Conservation (phyloP, 2,888 invertebrate species). For the Ichneumoninae sp. region DNA sequence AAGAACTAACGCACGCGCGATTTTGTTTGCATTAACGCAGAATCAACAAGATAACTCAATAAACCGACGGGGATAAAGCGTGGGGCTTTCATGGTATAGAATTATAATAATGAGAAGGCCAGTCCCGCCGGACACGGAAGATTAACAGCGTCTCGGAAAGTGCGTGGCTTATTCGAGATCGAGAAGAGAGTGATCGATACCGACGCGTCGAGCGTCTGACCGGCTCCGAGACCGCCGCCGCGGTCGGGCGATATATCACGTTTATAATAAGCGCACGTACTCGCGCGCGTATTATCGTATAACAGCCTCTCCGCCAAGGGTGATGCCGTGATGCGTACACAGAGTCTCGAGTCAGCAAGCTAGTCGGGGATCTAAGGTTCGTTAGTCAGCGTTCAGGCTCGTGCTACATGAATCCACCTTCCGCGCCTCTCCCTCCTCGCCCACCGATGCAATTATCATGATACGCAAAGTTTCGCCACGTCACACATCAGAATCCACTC, state of each 20-base stretch:
- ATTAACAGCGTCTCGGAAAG: slow-evolving; percentile 69
- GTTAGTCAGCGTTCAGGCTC: slow-evolving; percentile 53
- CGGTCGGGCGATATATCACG: slow-evolving; percentile 35
- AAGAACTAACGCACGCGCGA: neutral
- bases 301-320: slow-evolving; percentile 22
- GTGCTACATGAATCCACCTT: slow-evolving; percentile 29
- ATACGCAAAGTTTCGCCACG: slow-evolving; percentile 41
- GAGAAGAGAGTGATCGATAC: slow-evolving; percentile 75
- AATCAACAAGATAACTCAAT: slow-evolving; percentile 14
- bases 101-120: slow-evolving; percentile 49
- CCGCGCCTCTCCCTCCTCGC: slow-evolving; percentile 5
- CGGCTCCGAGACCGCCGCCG: slow-evolving; percentile 68
- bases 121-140: slow-evolving; percentile 41
- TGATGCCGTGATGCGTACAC: slow-evolving; percentile 2
- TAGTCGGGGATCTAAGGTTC: slow-evolving; percentile 59
- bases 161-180: slow-evolving; percentile 71
- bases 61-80: neutral
- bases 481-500: slow-evolving; percentile 53
- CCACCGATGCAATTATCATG: slow-evolving; percentile 11
- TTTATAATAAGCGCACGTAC: slow-evolving; percentile 57
- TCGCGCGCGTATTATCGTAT: slow-evolving; percentile 42
- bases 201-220: slow-evolving; percentile 70
- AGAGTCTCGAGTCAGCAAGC: slow-evolving; percentile 26
- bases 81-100: neutral
- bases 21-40: neutral